Evolutionary conservation across 2,797 vertebrate genomes (phyloP).

Genomic region (Chelon auratus): DNA sequence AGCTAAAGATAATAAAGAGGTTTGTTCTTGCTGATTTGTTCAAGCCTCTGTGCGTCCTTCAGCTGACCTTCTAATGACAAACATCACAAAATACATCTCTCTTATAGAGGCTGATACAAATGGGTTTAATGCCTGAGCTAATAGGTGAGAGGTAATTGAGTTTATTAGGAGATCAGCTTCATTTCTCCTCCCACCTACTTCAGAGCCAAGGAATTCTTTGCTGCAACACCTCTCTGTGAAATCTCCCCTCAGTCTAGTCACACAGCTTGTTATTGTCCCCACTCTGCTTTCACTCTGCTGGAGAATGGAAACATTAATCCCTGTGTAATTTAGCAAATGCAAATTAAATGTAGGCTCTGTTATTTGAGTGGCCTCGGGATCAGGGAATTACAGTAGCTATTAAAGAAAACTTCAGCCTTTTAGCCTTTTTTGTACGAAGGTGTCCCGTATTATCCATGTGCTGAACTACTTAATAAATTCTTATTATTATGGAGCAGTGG

Average conservation of each 20-base stretch:
- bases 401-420: neutral
- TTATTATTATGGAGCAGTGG: neutral
- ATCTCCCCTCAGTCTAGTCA: conserved; percentile 3
- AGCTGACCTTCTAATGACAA: neutral
- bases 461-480: neutral
- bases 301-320: neutral
- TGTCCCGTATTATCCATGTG: neutral
- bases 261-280: conserved; percentile 5
- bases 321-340: conserved; percentile 13
- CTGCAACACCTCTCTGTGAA: conserved; percentile 15
- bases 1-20: conserved; percentile 8
- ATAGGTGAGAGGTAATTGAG: conserved; percentile 21
- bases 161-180: conserved; percentile 23
- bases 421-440: neutral
- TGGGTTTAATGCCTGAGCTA: conserved; percentile 17
- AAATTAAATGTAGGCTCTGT: conserved; percentile 10
- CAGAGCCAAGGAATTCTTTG: conserved; percentile 11
- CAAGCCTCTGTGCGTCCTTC: neutral
- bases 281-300: neutral
- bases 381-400: neutral
- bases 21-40: neutral
- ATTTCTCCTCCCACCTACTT: conserved; percentile 26
- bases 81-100: neutral
- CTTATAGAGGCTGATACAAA: neutral
- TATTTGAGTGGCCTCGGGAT: neutral